phyloP scores from a whole-genome alignment of 2,888 invertebrate genomes.

The Polydrusus cervinus region DNA sequence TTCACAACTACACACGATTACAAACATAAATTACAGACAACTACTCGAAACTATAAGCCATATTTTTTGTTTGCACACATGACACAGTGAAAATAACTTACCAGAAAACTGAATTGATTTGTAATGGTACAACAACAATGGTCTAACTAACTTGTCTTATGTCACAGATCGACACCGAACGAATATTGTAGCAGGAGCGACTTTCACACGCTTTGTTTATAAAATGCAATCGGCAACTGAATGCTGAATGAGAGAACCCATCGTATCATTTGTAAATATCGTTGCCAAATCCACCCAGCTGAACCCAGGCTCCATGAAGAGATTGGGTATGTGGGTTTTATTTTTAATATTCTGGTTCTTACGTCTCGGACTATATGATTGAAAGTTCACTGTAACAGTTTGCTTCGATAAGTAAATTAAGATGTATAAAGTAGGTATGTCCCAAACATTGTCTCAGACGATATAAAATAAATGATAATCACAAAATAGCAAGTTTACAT shows the following conservation, averaged over 20 bases:
- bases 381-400: no score
- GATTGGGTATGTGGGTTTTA: neutral
- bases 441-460: no score
- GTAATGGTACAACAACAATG: no score
- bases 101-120: neutral
- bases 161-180: slow-evolving; percentile 6
- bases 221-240: slow-evolving; percentile 8
- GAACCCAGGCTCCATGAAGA: neutral
- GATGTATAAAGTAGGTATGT: no score
- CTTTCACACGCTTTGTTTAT: slow-evolving; percentile 14
- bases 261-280: neutral
- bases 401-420: no score
- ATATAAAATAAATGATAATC: no score
- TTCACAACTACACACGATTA: neutral
- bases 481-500: no score
- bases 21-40: neutral
- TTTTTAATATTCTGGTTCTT: neutral
- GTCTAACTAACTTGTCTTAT: neutral
- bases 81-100: neutral
- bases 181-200: neutral
- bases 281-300: neutral
- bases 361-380: neutral
- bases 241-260: slow-evolving; percentile 5
- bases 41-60: neutral
- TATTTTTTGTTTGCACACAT: neutral